A percentile compares a stretch with the other conserved stretches of the same genome.
Evolutionary conservation across 2,113 vertebrate species (phyloP).

Genomic region (Apeltes quadracus): DNA sequence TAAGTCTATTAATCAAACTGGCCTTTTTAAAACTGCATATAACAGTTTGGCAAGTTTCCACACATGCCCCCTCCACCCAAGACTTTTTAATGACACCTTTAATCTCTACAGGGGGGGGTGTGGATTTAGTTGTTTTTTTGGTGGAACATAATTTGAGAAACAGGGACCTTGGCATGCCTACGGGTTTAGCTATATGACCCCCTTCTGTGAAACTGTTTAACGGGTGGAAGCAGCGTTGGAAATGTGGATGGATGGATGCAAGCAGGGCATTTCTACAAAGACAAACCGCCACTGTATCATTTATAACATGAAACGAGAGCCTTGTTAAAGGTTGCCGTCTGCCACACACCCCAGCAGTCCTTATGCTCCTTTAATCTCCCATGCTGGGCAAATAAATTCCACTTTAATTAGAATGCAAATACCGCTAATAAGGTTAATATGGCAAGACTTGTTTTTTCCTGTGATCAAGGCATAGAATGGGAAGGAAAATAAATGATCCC

Average conservation of each 20-base stretch:
- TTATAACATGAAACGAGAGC: slow-evolving; percentile 54
- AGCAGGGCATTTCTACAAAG: slow-evolving; percentile 37
- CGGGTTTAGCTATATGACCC: slow-evolving; percentile 26
- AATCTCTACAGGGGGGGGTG: neutral
- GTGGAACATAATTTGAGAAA: slow-evolving; percentile 20
- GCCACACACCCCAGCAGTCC: slow-evolving; percentile 57
- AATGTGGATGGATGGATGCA: slow-evolving; percentile 36
- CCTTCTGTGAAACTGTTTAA: slow-evolving; percentile 36
- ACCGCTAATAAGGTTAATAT: slow-evolving; percentile 77
- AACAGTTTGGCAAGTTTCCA: slow-evolving; percentile 4
- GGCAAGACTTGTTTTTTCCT: slow-evolving; percentile 63
- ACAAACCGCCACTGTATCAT: slow-evolving; percentile 60
- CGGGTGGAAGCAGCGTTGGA: slow-evolving; percentile 20
- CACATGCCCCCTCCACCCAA: neutral
- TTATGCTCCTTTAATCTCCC: slow-evolving; percentile 68
- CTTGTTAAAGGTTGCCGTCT: slow-evolving; percentile 70
- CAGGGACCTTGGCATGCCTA: slow-evolving; percentile 14
- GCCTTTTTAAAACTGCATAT: neutral
- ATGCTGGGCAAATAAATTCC: slow-evolving; percentile 72
- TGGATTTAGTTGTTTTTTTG: slow-evolving; percentile 40
- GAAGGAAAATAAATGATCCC: slow-evolving; percentile 60
- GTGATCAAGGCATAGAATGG: slow-evolving; percentile 40
- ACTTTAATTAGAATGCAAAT: slow-evolving; percentile 78
- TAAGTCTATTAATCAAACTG: slow-evolving; percentile 1
- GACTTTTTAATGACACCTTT: slow-evolving; percentile 2